Evolutionary conservation across 2,888 invertebrate species (phyloP).

Genomic region (Drosophila bunnanda): DNA sequence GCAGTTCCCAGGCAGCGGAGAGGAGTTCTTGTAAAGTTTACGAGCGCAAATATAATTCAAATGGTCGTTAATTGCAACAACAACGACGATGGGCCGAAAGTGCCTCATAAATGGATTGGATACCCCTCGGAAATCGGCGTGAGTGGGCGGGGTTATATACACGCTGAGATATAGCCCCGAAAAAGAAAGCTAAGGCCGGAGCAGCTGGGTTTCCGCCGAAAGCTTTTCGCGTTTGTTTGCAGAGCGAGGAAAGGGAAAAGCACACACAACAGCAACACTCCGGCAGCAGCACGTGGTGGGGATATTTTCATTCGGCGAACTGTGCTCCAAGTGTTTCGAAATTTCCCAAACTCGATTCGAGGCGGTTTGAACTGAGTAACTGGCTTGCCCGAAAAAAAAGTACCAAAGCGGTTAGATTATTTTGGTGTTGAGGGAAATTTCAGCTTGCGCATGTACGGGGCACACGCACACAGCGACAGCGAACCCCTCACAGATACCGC

Average conservation of each 20-base stretch:
- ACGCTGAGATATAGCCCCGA: neutral
- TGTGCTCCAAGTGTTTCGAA: slow-evolving; percentile 21
- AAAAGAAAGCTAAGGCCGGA: slow-evolving; percentile 31
- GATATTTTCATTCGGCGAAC: slow-evolving; percentile 50
- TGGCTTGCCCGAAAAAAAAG: slow-evolving; percentile 34
- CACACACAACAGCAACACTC: slow-evolving; percentile 39
- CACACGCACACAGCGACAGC: slow-evolving; percentile 13
- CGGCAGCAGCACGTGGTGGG: slow-evolving; percentile 67
- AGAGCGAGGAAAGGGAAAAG: slow-evolving; percentile 44
- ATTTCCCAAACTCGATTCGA: slow-evolving; percentile 35
- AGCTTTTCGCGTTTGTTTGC: slow-evolving; percentile 41
- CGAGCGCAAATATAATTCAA: slow-evolving; percentile 83
- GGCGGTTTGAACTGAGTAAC: slow-evolving; percentile 12
- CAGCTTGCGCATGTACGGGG: slow-evolving; percentile 47
- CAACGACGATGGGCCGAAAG: slow-evolving; percentile 73
- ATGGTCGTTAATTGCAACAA: slow-evolving; percentile 82
- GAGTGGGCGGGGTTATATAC: slow-evolving; percentile 60
- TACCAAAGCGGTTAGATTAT: slow-evolving; percentile 33
- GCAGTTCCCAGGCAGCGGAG: slow-evolving; percentile 12
- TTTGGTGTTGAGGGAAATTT: slow-evolving; percentile 29
- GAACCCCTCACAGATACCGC: slow-evolving; percentile 62
- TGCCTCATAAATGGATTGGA: slow-evolving; percentile 78
- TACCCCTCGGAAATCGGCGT: slow-evolving; percentile 34
- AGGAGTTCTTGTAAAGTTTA: slow-evolving; percentile 83
- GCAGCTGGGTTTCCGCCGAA: slow-evolving; percentile 30